Conservation (phyloP, 1,140 invertebrate genomes). For the Anoplolepis gracilipes region DNA sequence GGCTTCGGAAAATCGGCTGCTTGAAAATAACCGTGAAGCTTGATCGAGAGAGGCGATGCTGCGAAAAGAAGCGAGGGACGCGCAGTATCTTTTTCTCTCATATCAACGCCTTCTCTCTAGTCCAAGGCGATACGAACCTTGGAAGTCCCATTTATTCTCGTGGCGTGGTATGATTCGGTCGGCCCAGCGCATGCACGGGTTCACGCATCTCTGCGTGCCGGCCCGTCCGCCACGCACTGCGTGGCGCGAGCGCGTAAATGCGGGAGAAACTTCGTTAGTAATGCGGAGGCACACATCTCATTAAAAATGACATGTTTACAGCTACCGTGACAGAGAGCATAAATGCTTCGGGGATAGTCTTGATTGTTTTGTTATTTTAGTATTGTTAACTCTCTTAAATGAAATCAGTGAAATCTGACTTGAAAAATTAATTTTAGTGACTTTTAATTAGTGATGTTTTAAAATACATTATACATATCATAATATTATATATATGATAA, state of each 20-base stretch:
- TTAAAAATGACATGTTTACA: not conserved
- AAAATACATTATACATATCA: no score
- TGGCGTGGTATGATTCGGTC: constrained; percentile 80
- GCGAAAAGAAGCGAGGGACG: constrained; percentile 7
- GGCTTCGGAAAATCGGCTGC: not conserved
- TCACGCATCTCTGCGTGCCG: constrained; percentile 75
- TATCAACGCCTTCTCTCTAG: not conserved
- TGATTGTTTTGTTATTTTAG: not conserved
- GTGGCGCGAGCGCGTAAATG: constrained; percentile 15
- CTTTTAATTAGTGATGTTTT: no score
- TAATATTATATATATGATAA: no score
- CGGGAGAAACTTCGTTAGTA: constrained; percentile 41
- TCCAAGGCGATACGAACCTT: constrained; percentile 80
- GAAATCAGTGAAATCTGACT: no score
- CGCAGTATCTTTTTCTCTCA: constrained; percentile 9
- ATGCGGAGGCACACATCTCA: not conserved
- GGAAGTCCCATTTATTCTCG: constrained; percentile 80
- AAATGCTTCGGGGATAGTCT: not conserved
- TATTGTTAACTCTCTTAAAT: not conserved
- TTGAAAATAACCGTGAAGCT: constrained; percentile 22
- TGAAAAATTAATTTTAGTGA: no score
- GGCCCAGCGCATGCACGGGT: constrained; percentile 84
- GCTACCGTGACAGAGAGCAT: not conserved
- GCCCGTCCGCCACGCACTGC: constrained; percentile 80
- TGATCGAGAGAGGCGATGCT: not conserved